Conservation (phyloP, 2,113 vertebrate species). For the Chlorodrepanis virens region DNA sequence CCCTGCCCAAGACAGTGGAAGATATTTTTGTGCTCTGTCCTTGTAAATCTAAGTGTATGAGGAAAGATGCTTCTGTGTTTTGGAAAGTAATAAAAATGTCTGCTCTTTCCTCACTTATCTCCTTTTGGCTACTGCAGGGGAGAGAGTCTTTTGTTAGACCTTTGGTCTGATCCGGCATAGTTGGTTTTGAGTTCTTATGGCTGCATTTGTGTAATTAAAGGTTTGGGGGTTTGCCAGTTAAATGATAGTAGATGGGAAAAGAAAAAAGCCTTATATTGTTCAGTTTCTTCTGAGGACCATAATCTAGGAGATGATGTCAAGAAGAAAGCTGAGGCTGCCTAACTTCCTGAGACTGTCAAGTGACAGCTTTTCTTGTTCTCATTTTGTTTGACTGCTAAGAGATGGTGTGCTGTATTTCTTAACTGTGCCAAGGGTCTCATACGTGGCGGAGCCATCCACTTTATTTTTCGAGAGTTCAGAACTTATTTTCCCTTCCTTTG, state of each 20-base stretch:
- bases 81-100: not conserved
- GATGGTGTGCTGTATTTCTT: not conserved
- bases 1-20: not conserved
- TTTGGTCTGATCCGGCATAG: fast-evolving
- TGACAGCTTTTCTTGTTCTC: not conserved
- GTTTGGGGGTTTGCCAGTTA: not conserved
- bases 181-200: not conserved
- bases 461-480: not conserved
- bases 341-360: not conserved
- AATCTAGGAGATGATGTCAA: not conserved
- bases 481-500: not conserved
- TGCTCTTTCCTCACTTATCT: not conserved
- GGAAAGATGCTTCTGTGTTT: not conserved
- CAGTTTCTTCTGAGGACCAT: not conserved
- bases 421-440: not conserved
- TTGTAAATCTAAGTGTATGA: not conserved
- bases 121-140: not conserved
- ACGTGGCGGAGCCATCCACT: not conserved
- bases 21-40: not conserved
- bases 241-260: not conserved
- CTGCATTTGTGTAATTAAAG: not conserved
- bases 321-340: not conserved
- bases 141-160: not conserved
- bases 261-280: not conserved
- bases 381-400: not conserved